phyloP scores from a whole-genome alignment of 2,888 invertebrate genomes.

The Autographa gamma region DNA sequence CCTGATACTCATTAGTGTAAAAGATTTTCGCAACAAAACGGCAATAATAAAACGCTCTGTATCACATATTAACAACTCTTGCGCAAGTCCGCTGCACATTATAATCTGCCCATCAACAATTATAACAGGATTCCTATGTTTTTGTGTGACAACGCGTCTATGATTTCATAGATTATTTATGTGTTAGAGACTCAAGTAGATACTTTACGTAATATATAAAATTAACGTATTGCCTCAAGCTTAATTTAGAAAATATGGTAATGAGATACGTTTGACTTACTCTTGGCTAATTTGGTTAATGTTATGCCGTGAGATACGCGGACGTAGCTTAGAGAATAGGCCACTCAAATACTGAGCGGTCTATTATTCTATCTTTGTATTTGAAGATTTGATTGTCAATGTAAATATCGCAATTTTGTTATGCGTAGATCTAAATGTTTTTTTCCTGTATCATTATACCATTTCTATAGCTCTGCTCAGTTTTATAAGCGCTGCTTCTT shows the following conservation, averaged over 20 bases:
- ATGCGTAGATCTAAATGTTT: no score
- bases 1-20: not conserved
- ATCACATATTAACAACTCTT: constrained; percentile 38
- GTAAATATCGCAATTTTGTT: no score
- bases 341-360: not conserved
- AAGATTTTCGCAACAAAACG: constrained; percentile 27
- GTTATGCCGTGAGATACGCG: constrained; percentile 3
- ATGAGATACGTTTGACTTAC: constrained; percentile 27
- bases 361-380: not conserved
- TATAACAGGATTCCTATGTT: constrained; percentile 29
- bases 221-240: constrained; percentile 27
- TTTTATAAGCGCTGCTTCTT: no score
- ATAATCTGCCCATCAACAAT: constrained; percentile 23
- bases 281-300: not conserved
- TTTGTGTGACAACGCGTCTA: constrained; percentile 38
- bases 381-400: no score
- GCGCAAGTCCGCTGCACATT: constrained; percentile 16
- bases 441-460: no score
- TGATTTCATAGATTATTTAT: constrained; percentile 55
- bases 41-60: constrained; percentile 28
- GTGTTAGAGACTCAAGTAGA: constrained; percentile 25
- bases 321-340: not conserved
- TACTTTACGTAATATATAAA: constrained; percentile 42
- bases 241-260: constrained; percentile 36
- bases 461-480: no score